These are phyloP conservation scores for Nymphalis urticae DNA, from an alignment of 2,888 invertebrate genomes.

Conservation along the genomic window DNA sequence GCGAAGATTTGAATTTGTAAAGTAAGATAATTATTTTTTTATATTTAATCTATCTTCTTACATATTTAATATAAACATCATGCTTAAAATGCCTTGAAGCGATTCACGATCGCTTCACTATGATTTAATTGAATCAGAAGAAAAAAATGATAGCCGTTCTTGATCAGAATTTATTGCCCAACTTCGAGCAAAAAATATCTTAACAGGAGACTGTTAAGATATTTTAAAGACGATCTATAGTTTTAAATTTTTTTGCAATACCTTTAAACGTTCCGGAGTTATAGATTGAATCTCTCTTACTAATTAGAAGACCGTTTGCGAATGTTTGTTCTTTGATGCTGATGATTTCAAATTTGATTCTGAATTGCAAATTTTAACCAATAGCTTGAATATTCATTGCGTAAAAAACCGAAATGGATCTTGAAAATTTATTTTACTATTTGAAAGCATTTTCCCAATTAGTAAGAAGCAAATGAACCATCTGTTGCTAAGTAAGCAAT, in stretches of 20 bases:
- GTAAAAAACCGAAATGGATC: neutral
- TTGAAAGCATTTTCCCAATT: neutral
- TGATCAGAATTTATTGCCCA: conserved; percentile 11
- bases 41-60: neutral
- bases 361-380: neutral
- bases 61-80: neutral
- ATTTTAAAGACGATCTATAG: neutral
- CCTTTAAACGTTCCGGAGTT: neutral
- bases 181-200: conserved; percentile 4
- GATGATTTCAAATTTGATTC: neutral
- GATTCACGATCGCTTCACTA: conserved; percentile 1
- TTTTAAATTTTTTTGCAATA: conserved; percentile 4
- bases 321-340: too few relatives aligned
- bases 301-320: neutral
- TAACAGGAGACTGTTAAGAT: neutral
- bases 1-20: neutral
- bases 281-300: neutral
- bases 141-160: neutral
- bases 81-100: neutral
- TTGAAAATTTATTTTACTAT: too few relatives aligned
- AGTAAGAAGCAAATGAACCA: neutral
- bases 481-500: conserved; percentile 1
- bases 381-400: neutral
- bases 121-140: conserved; percentile 3
- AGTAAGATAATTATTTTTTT: neutral